Evolutionary conservation across 2,797 vertebrate species (phyloP).

Genomic region (Steatocranus sp.): DNA sequence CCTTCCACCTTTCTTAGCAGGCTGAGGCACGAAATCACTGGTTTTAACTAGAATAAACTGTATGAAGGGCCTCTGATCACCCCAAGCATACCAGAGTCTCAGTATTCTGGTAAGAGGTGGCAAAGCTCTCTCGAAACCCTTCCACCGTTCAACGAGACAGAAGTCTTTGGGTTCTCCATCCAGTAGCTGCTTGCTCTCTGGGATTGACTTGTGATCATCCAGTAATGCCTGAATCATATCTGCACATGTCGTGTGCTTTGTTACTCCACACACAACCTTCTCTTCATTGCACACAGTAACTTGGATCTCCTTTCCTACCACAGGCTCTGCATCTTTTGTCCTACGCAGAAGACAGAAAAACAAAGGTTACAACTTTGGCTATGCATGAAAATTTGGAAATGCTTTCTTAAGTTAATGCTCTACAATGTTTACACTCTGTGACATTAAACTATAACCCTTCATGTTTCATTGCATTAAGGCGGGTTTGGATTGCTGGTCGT

Average conservation of each 20-base stretch:
- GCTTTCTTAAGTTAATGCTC: background rate
- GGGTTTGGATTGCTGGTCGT: background rate
- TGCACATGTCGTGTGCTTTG: conserved; percentile 89
- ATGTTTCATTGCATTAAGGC: background rate
- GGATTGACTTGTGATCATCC: conserved; percentile 83
- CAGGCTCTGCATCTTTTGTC: conserved; percentile 79
- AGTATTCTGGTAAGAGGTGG: conserved; percentile 91
- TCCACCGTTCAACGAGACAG: conserved; percentile 92
- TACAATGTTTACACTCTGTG: background rate
- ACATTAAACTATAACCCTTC: background rate
- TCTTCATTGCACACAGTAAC: conserved; percentile 93
- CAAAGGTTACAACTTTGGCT: background rate
- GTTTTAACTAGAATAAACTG: conserved; percentile 87
- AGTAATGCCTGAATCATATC: conserved; percentile 90
- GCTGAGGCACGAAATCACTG: conserved; percentile 82
- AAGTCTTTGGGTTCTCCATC: conserved; percentile 88
- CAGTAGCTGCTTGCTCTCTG: conserved; percentile 81
- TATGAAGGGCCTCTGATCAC: conserved; percentile 85
- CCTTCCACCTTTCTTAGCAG: conserved; percentile 71
- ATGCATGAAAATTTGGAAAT: background rate
- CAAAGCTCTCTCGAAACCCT: conserved; percentile 86
- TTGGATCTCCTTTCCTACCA: conserved; percentile 86
- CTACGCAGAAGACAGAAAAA: conserved; percentile 37
- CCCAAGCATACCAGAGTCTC: conserved; percentile 93
- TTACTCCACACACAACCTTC: conserved; percentile 91